Percentiles rank a stretch among this genome's conserved stretches.
phyloP scores from a whole-genome alignment of 2,888 invertebrate species.

The Eupsilia transversa region DNA sequence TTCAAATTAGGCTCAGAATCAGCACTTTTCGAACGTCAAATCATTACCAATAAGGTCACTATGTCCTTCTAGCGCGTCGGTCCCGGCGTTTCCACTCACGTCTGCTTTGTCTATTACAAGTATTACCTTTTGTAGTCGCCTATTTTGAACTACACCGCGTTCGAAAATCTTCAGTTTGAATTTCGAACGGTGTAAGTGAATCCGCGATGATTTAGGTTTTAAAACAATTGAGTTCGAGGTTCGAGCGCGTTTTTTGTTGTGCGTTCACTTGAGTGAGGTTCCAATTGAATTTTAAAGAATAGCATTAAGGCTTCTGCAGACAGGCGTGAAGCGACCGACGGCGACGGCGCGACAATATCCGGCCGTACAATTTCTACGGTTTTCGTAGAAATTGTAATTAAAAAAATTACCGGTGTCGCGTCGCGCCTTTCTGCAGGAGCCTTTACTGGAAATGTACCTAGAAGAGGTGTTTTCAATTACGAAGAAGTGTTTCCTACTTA shows the following conservation, averaged over 20 bases:
- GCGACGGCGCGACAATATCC: no score
- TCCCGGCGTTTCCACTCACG: neutral
- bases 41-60: no score
- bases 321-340: no score
- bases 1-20: no score
- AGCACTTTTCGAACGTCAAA: no score
- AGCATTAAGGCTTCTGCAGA: no score
- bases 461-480: conserved; percentile 30
- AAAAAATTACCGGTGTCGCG: no score
- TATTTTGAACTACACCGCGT: neutral
- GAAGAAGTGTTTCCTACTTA: conserved; percentile 26
- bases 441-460: neutral
- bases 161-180: neutral
- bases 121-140: neutral
- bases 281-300: neutral
- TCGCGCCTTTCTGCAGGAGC: no score
- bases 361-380: no score
- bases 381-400: no score
- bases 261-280: neutral
- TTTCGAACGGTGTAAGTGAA: neutral
- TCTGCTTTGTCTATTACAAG: neutral
- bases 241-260: neutral
- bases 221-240: conserved; percentile 24
- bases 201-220: neutral
- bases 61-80: no score